Evolutionary conservation across 30 jellyfish, hydroid and myxozoan species (phyloP).

Genomic region (Haliclystus octoradiatus): DNA sequence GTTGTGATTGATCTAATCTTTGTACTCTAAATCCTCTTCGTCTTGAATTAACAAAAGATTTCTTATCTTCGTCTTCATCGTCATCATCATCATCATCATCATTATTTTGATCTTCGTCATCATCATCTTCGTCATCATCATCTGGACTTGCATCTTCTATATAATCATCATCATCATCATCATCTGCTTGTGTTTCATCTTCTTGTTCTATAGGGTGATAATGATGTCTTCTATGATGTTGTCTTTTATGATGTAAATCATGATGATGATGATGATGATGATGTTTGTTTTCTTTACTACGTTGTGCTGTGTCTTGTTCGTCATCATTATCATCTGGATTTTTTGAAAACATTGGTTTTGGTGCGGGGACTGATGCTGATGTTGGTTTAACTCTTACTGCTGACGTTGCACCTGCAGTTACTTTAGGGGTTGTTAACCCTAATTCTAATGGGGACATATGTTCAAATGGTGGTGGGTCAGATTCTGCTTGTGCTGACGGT

Average conservation of each 20-base stretch:
- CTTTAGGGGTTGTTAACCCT: neutral
- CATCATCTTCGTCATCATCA: conserved; percentile 30
- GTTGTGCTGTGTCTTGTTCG: neutral
- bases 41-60: neutral
- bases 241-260: neutral
- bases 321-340: neutral
- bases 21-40: neutral
- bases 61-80: conserved; percentile 29
- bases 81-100: conserved; percentile 13
- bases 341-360: neutral
- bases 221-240: neutral
- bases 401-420: neutral
- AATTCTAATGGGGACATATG: neutral
- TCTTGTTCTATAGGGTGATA: no score
- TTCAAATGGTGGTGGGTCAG: conserved; percentile 3
- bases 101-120: conserved; percentile 37
- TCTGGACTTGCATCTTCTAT: conserved; percentile 33
- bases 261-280: conserved; percentile 3
- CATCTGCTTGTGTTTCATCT: neutral
- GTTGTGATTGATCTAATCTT: neutral
- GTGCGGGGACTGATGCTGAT: neutral
- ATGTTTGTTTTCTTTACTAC: neutral
- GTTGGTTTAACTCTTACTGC: neutral
- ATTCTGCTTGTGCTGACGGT: conserved; percentile 1
- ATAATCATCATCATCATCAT: conserved; percentile 15